Conservation (phyloP, 2,888 invertebrate genomes). For the Nycteola revayana region DNA sequence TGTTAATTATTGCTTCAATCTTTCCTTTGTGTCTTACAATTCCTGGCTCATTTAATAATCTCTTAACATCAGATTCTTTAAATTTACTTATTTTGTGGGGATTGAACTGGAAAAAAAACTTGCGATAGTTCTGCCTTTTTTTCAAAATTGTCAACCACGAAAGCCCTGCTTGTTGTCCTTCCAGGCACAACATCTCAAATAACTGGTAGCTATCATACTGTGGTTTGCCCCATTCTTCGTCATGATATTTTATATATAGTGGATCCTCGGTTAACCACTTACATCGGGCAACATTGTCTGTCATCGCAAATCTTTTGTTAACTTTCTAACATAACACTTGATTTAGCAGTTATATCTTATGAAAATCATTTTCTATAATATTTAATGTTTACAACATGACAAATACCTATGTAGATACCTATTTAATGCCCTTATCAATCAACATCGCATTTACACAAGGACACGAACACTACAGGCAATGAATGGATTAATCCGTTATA, state of each 20-base stretch:
- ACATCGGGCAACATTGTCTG: slow-evolving; percentile 40
- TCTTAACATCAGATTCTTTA: slow-evolving; percentile 39
- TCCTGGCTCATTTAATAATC: slow-evolving; percentile 37
- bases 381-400: too few species aligned
- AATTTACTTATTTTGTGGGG: slow-evolving; percentile 50
- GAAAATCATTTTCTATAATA: too few species aligned
- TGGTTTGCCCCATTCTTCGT: slow-evolving; percentile 70
- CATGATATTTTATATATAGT: slow-evolving; percentile 63
- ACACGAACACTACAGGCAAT: too few species aligned
- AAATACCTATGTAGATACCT: too few species aligned
- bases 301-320: too few species aligned
- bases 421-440: too few species aligned
- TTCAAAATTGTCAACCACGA: slow-evolving; percentile 70
- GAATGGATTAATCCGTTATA: too few species aligned
- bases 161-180: slow-evolving; percentile 73
- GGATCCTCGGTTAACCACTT: slow-evolving; percentile 61
- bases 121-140: slow-evolving; percentile 59
- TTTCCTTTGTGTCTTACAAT: slow-evolving; percentile 63
- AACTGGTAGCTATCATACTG: slow-evolving; percentile 46
- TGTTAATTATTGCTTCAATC: slow-evolving; percentile 61
- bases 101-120: slow-evolving; percentile 53
- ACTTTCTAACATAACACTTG: too few species aligned
- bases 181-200: slow-evolving; percentile 71
- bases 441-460: too few species aligned
- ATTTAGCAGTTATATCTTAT: too few species aligned